phyloP scores from a whole-genome alignment of 2,113 vertebrate genomes.

The Aythya baeri region DNA sequence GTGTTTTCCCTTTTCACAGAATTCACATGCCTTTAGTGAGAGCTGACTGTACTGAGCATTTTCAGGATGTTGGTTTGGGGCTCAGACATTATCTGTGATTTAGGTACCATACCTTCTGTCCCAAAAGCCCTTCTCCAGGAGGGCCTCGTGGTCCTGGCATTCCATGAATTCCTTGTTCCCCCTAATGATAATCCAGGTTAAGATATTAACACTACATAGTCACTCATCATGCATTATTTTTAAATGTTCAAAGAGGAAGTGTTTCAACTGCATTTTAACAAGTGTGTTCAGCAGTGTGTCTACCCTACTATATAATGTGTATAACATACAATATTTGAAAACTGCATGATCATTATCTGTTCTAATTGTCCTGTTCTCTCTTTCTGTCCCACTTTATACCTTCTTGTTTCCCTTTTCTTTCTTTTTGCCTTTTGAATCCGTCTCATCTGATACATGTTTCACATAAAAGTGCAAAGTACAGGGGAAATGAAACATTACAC shows the following conservation, averaged over 20 bases:
- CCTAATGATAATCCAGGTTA: conserved; percentile 74
- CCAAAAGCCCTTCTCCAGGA: conserved; percentile 85
- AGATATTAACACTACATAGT: conserved; percentile 14
- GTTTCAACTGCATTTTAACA: neutral
- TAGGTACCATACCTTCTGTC: conserved; percentile 81
- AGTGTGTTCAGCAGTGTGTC: neutral
- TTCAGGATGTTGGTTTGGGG: neutral
- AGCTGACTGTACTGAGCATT: neutral
- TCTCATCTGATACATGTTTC: neutral
- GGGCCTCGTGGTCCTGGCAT: conserved; percentile 87
- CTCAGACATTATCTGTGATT: neutral
- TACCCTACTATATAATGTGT: neutral
- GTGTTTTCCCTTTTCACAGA: neutral
- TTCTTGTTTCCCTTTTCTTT: neutral
- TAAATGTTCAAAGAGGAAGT: neutral
- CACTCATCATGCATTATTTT: neutral
- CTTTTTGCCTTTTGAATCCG: neutral
- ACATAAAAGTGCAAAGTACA: neutral
- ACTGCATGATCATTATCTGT: fast-evolving
- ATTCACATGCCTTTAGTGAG: neutral
- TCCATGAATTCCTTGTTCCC: conserved; percentile 87
- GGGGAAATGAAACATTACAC: neutral
- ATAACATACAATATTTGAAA: neutral
- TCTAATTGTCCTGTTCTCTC: neutral
- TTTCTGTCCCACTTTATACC: neutral